Evolutionary conservation across 2,888 invertebrate genomes (phyloP).

Genomic region (Ligdia adustata): DNA sequence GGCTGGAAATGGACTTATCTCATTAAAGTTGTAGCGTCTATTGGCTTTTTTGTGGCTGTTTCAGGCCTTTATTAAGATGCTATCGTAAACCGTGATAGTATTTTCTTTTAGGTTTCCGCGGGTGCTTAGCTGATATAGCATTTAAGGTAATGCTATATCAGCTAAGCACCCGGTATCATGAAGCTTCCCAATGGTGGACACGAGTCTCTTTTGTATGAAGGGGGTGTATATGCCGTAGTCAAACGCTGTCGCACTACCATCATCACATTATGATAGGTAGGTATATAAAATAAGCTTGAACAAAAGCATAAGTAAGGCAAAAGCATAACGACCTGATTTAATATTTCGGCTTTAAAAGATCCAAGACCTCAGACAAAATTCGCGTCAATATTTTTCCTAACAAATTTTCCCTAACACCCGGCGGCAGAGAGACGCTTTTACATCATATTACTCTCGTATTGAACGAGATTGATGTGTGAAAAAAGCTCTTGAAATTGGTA

Average conservation of each 20-base stretch:
- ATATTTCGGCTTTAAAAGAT: conserved; percentile 26
- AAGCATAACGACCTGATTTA: conserved; percentile 16
- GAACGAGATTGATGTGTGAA: conserved; percentile 79
- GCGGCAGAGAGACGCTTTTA: conserved; percentile 62
- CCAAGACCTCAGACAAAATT: conserved; percentile 30
- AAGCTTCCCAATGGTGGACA: too few species aligned
- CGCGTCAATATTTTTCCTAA: conserved; percentile 39
- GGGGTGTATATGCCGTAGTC: too few species aligned
- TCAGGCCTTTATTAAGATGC: conserved; percentile 14
- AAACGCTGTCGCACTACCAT: too few species aligned
- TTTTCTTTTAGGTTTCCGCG: conserved; percentile 12
- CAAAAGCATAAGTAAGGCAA: neutral
- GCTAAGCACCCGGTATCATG: too few species aligned
- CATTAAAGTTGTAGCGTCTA: conserved; percentile 31
- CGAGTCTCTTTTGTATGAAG: too few species aligned
- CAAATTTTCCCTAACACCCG: conserved; percentile 48
- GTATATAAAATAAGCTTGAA: too few species aligned
- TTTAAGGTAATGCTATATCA: too few species aligned
- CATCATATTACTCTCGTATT: conserved; percentile 72
- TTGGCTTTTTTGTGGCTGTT: conserved; percentile 28
- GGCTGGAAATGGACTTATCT: conserved; percentile 31
- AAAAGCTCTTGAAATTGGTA: conserved; percentile 80
- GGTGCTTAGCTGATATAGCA: too few species aligned
- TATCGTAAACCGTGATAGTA: conserved; percentile 13
- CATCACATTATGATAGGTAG: too few species aligned